Evolutionary conservation across 2,888 invertebrate species (phyloP).

Genomic region (Mechanitis messenoides): DNA sequence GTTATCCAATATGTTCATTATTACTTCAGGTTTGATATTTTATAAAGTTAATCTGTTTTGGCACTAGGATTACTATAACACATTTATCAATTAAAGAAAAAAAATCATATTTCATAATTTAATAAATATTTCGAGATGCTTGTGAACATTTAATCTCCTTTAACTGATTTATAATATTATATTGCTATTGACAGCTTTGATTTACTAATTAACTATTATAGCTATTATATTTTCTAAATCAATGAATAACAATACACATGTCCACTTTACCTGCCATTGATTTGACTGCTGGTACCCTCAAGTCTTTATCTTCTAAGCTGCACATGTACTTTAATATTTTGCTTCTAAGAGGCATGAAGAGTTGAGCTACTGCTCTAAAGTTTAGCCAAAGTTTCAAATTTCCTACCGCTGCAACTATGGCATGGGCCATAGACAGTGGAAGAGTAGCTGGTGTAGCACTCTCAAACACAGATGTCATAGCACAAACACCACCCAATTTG

Average conservation of each 20-base stretch:
- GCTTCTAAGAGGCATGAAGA: conserved; percentile 90
- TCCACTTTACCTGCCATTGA: conserved; percentile 88
- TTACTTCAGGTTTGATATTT: neutral
- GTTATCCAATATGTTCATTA: neutral
- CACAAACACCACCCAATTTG: conserved; percentile 91
- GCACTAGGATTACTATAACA: too few species aligned
- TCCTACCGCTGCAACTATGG: conserved; percentile 92
- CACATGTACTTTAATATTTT: conserved; percentile 95
- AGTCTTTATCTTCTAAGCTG: conserved; percentile 92
- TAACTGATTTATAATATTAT: too few species aligned
- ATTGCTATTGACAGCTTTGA: neutral
- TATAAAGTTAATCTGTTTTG: too few species aligned
- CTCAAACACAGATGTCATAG: conserved; percentile 92
- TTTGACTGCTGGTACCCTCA: conserved; percentile 90
- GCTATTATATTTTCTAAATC: neutral
- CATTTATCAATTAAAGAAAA: too few species aligned
- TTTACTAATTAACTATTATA: neutral
- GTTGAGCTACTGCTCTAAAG: conserved; percentile 90
- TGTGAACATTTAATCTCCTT: too few species aligned
- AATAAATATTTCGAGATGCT: too few species aligned
- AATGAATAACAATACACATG: neutral
- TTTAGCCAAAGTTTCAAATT: conserved; percentile 96
- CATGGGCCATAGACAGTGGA: conserved; percentile 92
- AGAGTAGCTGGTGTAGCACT: conserved; percentile 82
- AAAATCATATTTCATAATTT: too few species aligned